Evolutionary conservation across 2,113 vertebrate species (phyloP), one percentile per base, ranked within the genome.

Genomic region (Cebidichthys violaceus): DNA sequence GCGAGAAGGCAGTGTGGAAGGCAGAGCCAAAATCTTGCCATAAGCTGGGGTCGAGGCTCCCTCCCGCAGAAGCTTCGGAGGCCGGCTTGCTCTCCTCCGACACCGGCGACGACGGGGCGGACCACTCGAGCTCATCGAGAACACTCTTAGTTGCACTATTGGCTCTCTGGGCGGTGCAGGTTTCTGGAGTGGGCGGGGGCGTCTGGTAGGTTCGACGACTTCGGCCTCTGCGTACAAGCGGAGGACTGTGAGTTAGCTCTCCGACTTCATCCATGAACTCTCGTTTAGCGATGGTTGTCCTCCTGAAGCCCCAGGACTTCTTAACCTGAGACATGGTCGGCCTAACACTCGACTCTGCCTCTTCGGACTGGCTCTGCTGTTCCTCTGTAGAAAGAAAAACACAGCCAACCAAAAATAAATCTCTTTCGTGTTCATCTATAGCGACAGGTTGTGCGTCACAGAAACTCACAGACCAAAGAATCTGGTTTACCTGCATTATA

Each of bases 231-330:
- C 97, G 94, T 9, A 96, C 83, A 6, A 93, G 92, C 0, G 94
- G 83, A 55, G 93, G 88, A 33, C 93, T 95, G 0, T 89, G 88
- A n/a, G 91, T 93, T 70, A 95, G 85, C 0, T 95, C 81, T 27
- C 96, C 96, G 0, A 76, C 69, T 24, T 98, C 97, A 4, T 96
- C 95, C 0, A 91, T 86, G 20, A 96, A 93, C 75, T 99, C 97
- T 9, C 98, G 94, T 77, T 95, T 96, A 2, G 97, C 98, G 39
- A 99, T 96, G 0, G 98, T 99, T 50, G 97, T 97, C 74, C 96
- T 96, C 4, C 98, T 96, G 85, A 99, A 99, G 0, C 97, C 97
- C 98, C 98, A 99, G 0, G 97, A 97, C 87, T 98, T 99, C 88
- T 92, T 95, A 77, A 97, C 95, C 81, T 97, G 96, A 27, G 96